Base-by-base conservation (phyloP, 1,140 invertebrate species). In the Leucophenga varia region DNA sequence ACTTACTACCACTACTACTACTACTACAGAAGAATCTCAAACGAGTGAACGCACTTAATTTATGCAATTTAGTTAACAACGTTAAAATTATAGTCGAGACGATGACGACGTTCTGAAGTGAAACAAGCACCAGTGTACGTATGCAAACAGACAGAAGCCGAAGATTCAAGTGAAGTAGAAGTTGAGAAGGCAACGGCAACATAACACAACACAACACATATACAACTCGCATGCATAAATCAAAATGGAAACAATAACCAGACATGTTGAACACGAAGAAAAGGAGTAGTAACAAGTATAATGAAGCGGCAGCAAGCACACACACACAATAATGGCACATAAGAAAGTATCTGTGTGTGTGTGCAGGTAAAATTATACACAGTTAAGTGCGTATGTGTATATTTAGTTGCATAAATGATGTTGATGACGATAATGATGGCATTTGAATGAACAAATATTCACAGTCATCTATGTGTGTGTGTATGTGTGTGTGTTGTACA, bases 51-150 rank as follows among this genome's bases (percentile, higher is more conserved):
- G 59, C 63, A 67, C 63, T 67, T 67, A 67, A 67, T 67, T 67
- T 67, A 67, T 67, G 63, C 63, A 67, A 67, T 67, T 67, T 67
- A 59, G 63, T 67, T 67, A 67, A 67, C 63, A 67, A 67, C 63
- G 63, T 67, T 67, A 67, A 67, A 67, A 67, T 67, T 67, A 63
- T 63, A 67, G 63, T 59, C 55, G 32, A 57, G 54, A 34, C 43
- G 38, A 30, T 10, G 19, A 16, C 21, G 7, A 32, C 3, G 8
- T 3, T 10, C 6, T 4, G 19, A 1, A 8, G 13, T 31, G 25
- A 10, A n/a, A n/a, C n/a, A n/a, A n/a, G n/a, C n/a, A n/a, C n/a
- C n/a, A n/a, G n/a, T n/a, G n/a, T n/a, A n/a, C n/a, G n/a, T n/a
- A n/a, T n/a, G n/a, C n/a, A n/a, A n/a, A n/a, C n/a, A n/a, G n/a